Conservation (phyloP, 1,140 invertebrate genomes). For the Triops longicaudatus region DNA sequence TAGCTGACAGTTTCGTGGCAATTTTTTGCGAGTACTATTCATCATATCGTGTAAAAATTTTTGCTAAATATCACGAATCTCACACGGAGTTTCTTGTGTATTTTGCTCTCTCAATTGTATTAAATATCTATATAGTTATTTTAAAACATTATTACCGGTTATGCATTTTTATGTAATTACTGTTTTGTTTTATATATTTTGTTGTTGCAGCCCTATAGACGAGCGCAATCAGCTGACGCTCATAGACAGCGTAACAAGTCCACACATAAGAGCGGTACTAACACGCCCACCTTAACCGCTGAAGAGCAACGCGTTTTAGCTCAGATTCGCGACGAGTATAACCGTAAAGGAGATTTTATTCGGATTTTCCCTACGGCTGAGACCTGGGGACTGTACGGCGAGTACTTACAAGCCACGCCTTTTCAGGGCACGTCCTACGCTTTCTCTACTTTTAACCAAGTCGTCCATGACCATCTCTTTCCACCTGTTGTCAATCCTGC, state of each 20-base stretch:
- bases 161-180: neutral
- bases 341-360: slow-evolving; percentile 76
- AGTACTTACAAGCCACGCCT: slow-evolving; percentile 29
- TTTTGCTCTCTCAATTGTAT: too few relatives aligned
- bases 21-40: too few relatives aligned
- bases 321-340: slow-evolving; percentile 69
- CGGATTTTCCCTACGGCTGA: slow-evolving; percentile 83
- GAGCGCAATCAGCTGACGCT: slow-evolving; percentile 59
- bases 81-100: too few relatives aligned
- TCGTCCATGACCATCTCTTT: slow-evolving; percentile 57
- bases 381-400: slow-evolving; percentile 55
- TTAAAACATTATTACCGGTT: too few relatives aligned
- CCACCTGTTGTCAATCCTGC: slow-evolving; percentile 54
- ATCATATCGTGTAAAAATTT: too few relatives aligned
- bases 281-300: slow-evolving; percentile 48
- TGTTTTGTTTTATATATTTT: slow-evolving; percentile 23
- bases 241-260: slow-evolving; percentile 37
- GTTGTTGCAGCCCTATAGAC: slow-evolving; percentile 44
- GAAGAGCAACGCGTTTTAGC: slow-evolving; percentile 72
- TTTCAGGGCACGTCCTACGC: neutral
- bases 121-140: too few relatives aligned
- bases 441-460: slow-evolving; percentile 20
- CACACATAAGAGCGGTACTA: slow-evolving; percentile 38
- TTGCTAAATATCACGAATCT: too few relatives aligned
- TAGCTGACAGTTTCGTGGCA: too few relatives aligned